phyloP scores from a whole-genome alignment of 2,113 vertebrate species.

The Toxostoma redivivum region DNA sequence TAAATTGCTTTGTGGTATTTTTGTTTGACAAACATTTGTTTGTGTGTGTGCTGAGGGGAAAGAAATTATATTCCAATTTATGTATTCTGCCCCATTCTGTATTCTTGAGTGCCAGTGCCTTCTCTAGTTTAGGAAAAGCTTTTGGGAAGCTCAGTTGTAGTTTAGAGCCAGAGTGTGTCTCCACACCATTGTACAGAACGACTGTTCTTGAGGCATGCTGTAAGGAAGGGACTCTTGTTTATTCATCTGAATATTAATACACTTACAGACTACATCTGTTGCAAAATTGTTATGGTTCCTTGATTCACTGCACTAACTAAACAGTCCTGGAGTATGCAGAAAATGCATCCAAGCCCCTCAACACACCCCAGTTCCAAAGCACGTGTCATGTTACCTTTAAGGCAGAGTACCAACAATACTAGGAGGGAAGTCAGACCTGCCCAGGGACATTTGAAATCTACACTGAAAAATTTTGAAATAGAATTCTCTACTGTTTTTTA shows the following conservation, averaged over 20 bases:
- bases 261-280: background rate
- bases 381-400: accelerated
- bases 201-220: background rate
- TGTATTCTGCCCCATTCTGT: background rate
- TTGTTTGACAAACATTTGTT: background rate
- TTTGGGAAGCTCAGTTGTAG: background rate
- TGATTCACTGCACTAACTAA: background rate
- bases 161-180: background rate
- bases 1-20: background rate
- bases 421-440: background rate
- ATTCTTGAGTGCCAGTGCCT: accelerated
- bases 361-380: background rate
- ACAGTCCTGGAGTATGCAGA: background rate
- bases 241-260: background rate
- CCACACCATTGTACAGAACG: accelerated
- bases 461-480: background rate
- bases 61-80: background rate
- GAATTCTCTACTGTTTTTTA: background rate
- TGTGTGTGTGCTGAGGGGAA: background rate
- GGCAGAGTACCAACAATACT: background rate
- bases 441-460: background rate
- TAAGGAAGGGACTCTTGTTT: background rate
- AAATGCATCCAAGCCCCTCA: background rate
- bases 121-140: background rate
- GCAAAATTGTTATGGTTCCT: background rate